phyloP scores from a whole-genome alignment of 2,113 vertebrate genomes.

The Hemibagrus wyckioides region DNA sequence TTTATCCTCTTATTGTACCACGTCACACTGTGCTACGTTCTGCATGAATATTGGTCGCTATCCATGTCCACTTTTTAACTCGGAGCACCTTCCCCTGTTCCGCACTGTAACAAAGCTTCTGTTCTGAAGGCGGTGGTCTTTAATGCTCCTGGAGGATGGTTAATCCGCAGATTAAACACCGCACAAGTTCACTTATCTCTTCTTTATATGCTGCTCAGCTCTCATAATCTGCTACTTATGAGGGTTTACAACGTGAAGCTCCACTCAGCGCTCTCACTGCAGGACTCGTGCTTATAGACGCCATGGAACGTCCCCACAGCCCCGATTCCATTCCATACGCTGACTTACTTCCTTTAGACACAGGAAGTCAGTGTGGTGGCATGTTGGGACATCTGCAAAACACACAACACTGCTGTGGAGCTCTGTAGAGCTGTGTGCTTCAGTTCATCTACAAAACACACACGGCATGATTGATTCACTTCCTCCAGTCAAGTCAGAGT shows the following conservation, averaged over 20 bases:
- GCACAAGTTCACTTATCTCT: constrained; percentile 30
- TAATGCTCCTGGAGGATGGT: not conserved
- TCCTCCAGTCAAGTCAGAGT: too few species aligned
- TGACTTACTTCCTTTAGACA: not conserved
- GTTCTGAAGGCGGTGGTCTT: not conserved
- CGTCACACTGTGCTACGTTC: not conserved
- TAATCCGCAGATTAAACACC: constrained; percentile 26
- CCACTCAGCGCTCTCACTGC: not conserved
- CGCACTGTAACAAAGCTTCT: not conserved
- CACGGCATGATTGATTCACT: too few species aligned
- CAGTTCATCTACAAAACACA: too few species aligned
- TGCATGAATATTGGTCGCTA: not conserved
- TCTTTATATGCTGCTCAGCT: constrained; percentile 16
- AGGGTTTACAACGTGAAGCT: not conserved
- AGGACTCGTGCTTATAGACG: not conserved
- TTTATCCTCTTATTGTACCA: not conserved
- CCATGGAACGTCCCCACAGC: not conserved
- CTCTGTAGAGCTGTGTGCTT: too few species aligned
- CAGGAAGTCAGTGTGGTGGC: not conserved
- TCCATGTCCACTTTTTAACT: not conserved
- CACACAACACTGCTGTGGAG: too few species aligned
- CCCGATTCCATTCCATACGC: not conserved
- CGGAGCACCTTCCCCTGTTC: not conserved
- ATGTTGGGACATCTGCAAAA: too few species aligned
- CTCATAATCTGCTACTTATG: constrained; percentile 12